phyloP scores from a whole-genome alignment of 2,797 vertebrate genomes.

The Leptoclinus maculatus region DNA sequence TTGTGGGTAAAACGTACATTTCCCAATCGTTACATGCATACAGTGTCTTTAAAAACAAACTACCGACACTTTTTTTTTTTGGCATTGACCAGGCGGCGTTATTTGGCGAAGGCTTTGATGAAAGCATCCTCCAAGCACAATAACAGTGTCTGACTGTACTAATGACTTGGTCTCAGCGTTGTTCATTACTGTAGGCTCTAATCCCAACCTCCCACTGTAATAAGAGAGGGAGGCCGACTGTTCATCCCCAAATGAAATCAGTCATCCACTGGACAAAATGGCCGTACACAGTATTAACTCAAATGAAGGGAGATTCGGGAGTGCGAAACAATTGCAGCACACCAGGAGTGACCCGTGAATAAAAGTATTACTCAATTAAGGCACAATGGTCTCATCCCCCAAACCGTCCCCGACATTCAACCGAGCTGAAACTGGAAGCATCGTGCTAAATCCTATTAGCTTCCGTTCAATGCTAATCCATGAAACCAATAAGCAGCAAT shows the following conservation, averaged over 20 bases:
- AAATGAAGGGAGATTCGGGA: slow-evolving; percentile 17
- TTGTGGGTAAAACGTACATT: no score
- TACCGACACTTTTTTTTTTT: no score
- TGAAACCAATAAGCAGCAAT: slow-evolving; percentile 78
- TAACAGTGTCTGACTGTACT: background rate
- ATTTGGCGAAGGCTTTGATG: background rate
- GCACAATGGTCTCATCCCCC: slow-evolving; percentile 65
- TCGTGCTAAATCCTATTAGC: slow-evolving; percentile 78
- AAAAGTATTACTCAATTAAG: slow-evolving; percentile 71
- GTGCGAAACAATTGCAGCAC: slow-evolving; percentile 35
- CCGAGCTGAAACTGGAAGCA: slow-evolving; percentile 69
- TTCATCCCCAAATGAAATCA: background rate
- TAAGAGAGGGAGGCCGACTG: background rate
- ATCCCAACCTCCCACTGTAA: slow-evolving; percentile 29
- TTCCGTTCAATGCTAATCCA: slow-evolving; percentile 78
- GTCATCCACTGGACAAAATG: slow-evolving; percentile 27
- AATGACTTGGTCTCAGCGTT: slow-evolving; percentile 21
- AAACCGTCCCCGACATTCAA: slow-evolving; percentile 70
- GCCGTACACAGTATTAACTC: slow-evolving; percentile 10
- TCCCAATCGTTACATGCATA: no score
- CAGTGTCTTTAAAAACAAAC: no score
- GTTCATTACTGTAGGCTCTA: slow-evolving; percentile 17
- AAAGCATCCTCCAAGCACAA: slow-evolving; percentile 18
- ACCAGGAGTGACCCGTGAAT: slow-evolving; percentile 48
- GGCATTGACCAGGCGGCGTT: background rate